A percentile compares a stretch with the other conserved stretches of the same genome.
Evolutionary conservation across 2,888 invertebrate genomes (phyloP).

Genomic region (Amiota mariae): DNA sequence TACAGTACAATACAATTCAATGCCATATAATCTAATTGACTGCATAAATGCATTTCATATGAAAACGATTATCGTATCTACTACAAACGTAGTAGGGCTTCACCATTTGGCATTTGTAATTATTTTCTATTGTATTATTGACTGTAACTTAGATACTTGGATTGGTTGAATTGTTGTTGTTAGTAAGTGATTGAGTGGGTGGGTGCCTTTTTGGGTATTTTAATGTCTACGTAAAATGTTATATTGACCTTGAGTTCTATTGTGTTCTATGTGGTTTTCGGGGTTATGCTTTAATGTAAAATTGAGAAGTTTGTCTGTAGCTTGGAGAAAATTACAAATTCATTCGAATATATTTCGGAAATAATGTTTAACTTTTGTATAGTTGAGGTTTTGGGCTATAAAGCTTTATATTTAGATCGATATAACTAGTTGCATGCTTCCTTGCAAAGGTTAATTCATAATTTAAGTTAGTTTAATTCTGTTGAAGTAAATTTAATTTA

Average conservation of each 20-base stretch:
- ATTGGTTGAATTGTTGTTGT: not conserved
- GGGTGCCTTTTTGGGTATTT: too few species aligned
- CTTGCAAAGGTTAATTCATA: too few species aligned
- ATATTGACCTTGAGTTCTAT: slow-evolving; percentile 4
- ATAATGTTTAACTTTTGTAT: not conserved
- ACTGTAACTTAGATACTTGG: not conserved
- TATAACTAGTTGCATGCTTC: too few species aligned
- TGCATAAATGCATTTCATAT: slow-evolving; percentile 20
- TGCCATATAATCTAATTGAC: slow-evolving; percentile 6
- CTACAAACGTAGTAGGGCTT: not conserved
- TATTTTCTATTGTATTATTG: not conserved
- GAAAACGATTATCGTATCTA: slow-evolving; percentile 2
- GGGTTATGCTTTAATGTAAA: not conserved
- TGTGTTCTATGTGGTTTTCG: not conserved
- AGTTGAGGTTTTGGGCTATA: too few species aligned
- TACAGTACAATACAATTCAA: too few species aligned
- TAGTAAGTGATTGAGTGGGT: too few species aligned
- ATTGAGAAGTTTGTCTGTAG: not conserved
- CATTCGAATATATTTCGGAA: too few species aligned
- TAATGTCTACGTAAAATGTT: not conserved
- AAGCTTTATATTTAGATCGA: too few species aligned
- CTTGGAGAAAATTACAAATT: too few species aligned
- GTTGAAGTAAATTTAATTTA: too few species aligned
- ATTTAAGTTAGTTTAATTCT: too few species aligned
- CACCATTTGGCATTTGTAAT: slow-evolving; percentile 7